These are phyloP conservation scores for Panulirus ornatus DNA, from an alignment of 1,140 invertebrate species.

Conservation along the genomic window DNA sequence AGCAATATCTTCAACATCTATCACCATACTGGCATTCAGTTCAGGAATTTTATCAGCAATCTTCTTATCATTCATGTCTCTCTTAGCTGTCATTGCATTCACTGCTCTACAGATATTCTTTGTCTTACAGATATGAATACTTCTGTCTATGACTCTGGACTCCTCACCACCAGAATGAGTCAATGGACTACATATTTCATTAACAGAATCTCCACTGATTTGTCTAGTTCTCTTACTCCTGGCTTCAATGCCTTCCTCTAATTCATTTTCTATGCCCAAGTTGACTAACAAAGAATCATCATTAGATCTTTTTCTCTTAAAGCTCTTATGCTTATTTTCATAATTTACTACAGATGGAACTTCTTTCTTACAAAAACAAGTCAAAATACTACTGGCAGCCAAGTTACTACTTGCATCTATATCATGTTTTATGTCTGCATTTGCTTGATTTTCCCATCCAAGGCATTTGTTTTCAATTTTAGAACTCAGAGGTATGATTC, in stretches of 20 bases:
- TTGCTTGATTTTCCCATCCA: not conserved
- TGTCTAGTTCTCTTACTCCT: not conserved
- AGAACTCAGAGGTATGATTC: not conserved
- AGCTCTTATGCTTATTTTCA: not conserved
- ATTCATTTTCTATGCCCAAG: not conserved
- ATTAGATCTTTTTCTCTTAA: not conserved
- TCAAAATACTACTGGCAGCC: not conserved
- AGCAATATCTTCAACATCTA: not conserved
- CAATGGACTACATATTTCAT: not conserved
- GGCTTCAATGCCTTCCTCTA: not conserved
- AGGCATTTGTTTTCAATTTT: not conserved
- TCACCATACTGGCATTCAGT: not conserved
- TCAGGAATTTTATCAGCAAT: not conserved
- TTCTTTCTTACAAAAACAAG: too few relatives aligned
- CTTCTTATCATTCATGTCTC: not conserved
- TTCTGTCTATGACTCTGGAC: not conserved
- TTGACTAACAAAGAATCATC: not conserved
- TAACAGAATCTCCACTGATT: not conserved
- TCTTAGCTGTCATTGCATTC: not conserved
- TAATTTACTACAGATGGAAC: too few relatives aligned
- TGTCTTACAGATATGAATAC: not conserved
- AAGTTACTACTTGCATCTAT: not conserved
- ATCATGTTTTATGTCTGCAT: not conserved
- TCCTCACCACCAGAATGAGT: not conserved
- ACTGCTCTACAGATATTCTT: not conserved